Evolutionary conservation across 1,140 invertebrate genomes (phyloP).

Genomic region (Copidosoma floridanum): DNA sequence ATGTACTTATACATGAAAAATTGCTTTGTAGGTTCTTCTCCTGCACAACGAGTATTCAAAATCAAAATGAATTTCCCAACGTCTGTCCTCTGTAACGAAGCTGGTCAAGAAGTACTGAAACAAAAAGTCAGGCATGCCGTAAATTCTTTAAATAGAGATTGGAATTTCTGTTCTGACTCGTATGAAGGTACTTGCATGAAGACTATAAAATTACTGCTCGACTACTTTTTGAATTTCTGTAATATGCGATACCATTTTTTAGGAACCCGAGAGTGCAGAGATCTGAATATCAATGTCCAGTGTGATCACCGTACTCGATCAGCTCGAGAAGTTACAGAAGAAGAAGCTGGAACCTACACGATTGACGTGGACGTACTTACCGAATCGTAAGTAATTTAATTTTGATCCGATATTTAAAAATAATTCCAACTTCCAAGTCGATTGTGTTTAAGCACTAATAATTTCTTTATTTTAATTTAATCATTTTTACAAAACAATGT

Average conservation of each 20-base stretch:
- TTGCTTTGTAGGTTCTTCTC: conserved; percentile 63
- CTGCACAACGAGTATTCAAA: conserved; percentile 89
- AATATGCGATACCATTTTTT: conserved; percentile 2
- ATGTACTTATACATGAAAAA: background rate
- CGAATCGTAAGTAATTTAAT: conserved; percentile 68
- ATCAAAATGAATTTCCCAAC: conserved; percentile 92
- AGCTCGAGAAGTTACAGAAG: conserved; percentile 54
- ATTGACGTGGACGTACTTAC: conserved; percentile 77
- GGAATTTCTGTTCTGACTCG: conserved; percentile 90
- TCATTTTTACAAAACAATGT: background rate
- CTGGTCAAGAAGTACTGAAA: conserved; percentile 85
- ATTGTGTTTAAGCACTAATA: background rate
- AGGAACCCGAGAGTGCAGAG: conserved; percentile 76
- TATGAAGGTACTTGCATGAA: conserved; percentile 64
- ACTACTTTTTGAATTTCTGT: background rate
- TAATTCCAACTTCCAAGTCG: conserved; percentile 19
- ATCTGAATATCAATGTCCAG: conserved; percentile 84
- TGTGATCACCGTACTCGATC: conserved; percentile 72
- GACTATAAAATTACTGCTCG: background rate
- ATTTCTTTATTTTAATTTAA: background rate
- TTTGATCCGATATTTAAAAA: conserved; percentile 9
- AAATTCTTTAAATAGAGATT: conserved; percentile 85
- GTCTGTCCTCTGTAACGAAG: conserved; percentile 89
- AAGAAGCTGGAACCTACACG: conserved; percentile 73
- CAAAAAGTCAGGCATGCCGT: conserved; percentile 85